Percentiles rank a stretch among this genome's conserved stretches.
phyloP scores from a whole-genome alignment of 2,113 vertebrate genomes.

The Passer domesticus region DNA sequence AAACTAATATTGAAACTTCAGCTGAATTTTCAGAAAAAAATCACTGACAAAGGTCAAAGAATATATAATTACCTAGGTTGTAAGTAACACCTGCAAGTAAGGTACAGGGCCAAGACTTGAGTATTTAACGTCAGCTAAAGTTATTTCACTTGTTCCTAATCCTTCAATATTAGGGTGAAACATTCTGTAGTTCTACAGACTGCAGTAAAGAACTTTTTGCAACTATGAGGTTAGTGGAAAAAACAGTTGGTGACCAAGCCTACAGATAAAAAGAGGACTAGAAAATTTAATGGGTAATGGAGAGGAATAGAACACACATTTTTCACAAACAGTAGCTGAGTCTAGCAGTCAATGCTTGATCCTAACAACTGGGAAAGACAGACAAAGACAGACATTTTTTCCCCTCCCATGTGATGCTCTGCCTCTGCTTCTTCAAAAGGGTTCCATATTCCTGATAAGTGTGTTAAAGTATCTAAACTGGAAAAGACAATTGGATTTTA shows the following conservation, averaged over 20 bases:
- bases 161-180: neutral
- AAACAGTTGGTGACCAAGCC: neutral
- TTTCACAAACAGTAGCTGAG: neutral
- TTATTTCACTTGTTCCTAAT: neutral
- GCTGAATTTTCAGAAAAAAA: neutral
- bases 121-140: neutral
- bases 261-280: neutral
- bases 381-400: neutral
- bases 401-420: fast-evolving
- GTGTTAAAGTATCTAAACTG: neutral
- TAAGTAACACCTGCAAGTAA: neutral
- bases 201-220: neutral
- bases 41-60: neutral
- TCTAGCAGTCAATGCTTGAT: neutral
- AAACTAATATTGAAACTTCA: neutral
- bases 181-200: neutral
- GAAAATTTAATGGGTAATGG: neutral
- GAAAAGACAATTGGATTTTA: neutral
- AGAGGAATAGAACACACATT: neutral
- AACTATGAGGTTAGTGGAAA: neutral
- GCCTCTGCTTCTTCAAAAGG: neutral
- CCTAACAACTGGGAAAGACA: neutral
- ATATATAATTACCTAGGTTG: neutral
- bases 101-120: neutral
- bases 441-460: neutral